Evolutionary conservation across 64 coral and sea anemone genomes (phyloP), one percentile per base, ranked within the genome.

Genomic region (Catalaphyllia jardinei): DNA sequence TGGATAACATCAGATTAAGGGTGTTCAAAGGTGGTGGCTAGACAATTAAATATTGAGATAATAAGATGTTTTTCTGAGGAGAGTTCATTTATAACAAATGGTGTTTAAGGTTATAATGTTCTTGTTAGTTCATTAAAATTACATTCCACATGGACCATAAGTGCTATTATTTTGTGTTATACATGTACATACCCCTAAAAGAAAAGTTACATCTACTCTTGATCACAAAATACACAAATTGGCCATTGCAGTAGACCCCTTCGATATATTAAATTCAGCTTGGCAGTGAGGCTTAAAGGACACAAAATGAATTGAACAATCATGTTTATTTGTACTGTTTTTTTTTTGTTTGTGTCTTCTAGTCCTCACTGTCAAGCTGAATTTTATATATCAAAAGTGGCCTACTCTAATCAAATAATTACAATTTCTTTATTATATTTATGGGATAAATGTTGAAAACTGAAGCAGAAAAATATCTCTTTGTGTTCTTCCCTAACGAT

Each of bases 391-490:
- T 60, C 57, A 60, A 77, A 77, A 77, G 33, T 77, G 75, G 75
- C 75, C 75, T 20, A 76, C 74, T 76, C 30, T 76, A 76, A 76
- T 76, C 74, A 76, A 76, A 76, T 52, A 52, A 78, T 79, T 29
- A 28, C 52, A 79, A 79, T 79, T 79, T 79, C 77, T 29, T 57
- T 79, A 60, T 60, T 3, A 60, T 51, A 59, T 79, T 60, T 29
- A 79, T 29, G 51, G 77, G 51, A 60, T 60, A 60, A 59, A 22
- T 13, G 77, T 79, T 12, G 22, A 27, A 12, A 28, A 29, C 24
- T 73, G 71, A 73, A 73, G 24, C 71, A 73, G 10, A 25, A 73
- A 73, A 73, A 25, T 12, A 60, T 60, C 24, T 73, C 24, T 73
- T 5, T 73, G 24, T 73, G 24, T 73, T 73, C 11, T 28, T 73